Base-by-base conservation (phyloP, 2,113 vertebrate genomes). In the Ammodytes marinus region DNA sequence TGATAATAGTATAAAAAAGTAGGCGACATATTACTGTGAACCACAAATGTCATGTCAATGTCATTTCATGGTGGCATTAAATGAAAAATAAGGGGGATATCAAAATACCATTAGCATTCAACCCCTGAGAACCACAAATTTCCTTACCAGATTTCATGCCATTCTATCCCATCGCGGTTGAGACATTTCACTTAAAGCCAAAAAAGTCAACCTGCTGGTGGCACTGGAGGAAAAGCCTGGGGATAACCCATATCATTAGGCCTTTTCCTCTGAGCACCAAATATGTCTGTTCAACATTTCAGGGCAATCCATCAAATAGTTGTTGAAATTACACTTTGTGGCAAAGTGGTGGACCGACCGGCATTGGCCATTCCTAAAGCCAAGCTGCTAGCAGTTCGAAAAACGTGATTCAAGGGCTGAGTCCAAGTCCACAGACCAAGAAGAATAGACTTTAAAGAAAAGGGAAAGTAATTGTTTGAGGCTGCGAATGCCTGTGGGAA, bases 401-500 rank as follows among this genome's bases (percentile, higher is more conserved):
- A 63, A 67, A 19, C 59, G 59, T 43, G 49, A 42, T 42, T n/a
- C 37, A 13, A 27, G 17, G 49, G n/a, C 14, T 47, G 42, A 76
- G 35, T 1, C 58, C 45, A 73, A 58, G 52, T 64, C 65, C 39
- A 14, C 66, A 73, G 49, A 66, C 27, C 47, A 27, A 46, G 50
- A 15, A 64, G 5, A 71, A 83, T 6, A 79, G 39, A n/a, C 27
- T 49, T 53, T 9, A 77, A 8, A 66, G 35, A 70, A 68, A n/a
- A 59, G 37, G 6, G 27, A 55, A 74, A 69, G 57, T 67, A 70
- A 83, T 77, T 73, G 70, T 86, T 77, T 49, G 57, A 76, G 73
- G 40, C 53, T 52, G 43, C 5, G 57, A 89, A 79, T 52, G 61
- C 82, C 74, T 69, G 12, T 52, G 81, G 79, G 88, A 87, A 37